phyloP scores from a whole-genome alignment of 1,140 invertebrate genomes.

The Drosophila mauritiana region DNA sequence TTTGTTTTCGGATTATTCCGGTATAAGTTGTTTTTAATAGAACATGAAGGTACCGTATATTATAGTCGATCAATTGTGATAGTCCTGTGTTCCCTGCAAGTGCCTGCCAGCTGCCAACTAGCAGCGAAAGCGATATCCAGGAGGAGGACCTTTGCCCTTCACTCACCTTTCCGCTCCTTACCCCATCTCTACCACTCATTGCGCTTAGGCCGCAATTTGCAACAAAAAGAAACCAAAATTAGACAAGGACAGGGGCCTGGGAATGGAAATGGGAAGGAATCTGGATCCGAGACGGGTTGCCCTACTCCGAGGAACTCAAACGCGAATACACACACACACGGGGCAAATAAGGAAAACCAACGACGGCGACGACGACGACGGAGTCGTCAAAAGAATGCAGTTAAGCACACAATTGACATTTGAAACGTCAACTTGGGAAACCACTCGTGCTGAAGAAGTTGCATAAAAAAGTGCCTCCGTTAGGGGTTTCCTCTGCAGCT shows the following conservation, averaged over 20 bases:
- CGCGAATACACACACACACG: constrained; percentile 21
- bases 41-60: neutral
- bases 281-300: constrained; percentile 40
- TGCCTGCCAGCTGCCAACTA: constrained; percentile 26
- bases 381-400: constrained; percentile 78
- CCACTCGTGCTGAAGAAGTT: constrained; percentile 82
- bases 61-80: neutral
- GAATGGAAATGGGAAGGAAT: constrained; percentile 14
- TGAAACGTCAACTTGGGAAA: constrained; percentile 83
- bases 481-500: constrained; percentile 64
- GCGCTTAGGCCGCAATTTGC: constrained; percentile 45
- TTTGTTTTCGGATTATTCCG: no score
- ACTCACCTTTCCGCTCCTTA: constrained; percentile 4
- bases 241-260: constrained; percentile 57
- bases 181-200: neutral
- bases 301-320: constrained; percentile 33
- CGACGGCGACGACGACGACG: constrained; percentile 32
- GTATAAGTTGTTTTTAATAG: no score
- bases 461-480: constrained; percentile 82
- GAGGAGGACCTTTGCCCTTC: constrained; percentile 9
- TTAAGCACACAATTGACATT: constrained; percentile 85
- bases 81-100: constrained; percentile 3
- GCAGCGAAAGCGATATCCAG: constrained; percentile 29
- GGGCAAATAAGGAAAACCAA: constrained; percentile 70
- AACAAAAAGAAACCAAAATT: constrained; percentile 73